Evolutionary conservation across 2,797 vertebrate genomes (phyloP).

Genomic region (Octomys mimax): DNA sequence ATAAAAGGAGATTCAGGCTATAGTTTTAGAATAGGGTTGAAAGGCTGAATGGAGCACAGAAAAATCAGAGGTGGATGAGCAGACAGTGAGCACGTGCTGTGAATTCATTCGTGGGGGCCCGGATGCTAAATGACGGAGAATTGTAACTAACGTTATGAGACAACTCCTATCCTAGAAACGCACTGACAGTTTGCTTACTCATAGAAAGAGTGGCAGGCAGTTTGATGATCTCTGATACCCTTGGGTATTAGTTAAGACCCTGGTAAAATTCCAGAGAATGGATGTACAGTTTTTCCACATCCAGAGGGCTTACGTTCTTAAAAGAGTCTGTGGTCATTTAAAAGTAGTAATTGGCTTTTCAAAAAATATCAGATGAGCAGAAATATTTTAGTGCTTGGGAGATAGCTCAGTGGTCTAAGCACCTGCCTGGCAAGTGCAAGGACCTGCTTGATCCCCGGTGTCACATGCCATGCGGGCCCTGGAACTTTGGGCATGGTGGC

Average conservation of each 20-base stretch:
- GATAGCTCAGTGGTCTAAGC: too few relatives aligned
- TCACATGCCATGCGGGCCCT: too few relatives aligned
- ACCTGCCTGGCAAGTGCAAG: too few relatives aligned
- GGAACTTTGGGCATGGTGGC: too few relatives aligned
- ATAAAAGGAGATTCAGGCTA: background rate
- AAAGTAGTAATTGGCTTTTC: background rate
- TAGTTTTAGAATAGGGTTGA: background rate
- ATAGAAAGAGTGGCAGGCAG: background rate
- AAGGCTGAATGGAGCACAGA: background rate
- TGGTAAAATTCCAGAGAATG: background rate
- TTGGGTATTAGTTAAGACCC: background rate
- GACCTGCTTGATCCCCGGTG: too few relatives aligned
- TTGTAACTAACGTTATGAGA: background rate
- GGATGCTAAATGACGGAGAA: background rate
- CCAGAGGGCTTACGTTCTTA: background rate
- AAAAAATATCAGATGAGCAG: background rate
- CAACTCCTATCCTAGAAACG: background rate
- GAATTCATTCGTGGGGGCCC: background rate
- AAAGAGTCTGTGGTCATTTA: background rate
- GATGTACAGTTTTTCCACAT: background rate
- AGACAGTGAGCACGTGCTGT: background rate
- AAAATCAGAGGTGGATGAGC: background rate
- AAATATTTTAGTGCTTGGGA: background rate
- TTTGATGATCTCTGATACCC: background rate
- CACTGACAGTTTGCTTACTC: background rate